Conservation (phyloP, 2,888 invertebrate species). For the Ophion slaviceki region DNA sequence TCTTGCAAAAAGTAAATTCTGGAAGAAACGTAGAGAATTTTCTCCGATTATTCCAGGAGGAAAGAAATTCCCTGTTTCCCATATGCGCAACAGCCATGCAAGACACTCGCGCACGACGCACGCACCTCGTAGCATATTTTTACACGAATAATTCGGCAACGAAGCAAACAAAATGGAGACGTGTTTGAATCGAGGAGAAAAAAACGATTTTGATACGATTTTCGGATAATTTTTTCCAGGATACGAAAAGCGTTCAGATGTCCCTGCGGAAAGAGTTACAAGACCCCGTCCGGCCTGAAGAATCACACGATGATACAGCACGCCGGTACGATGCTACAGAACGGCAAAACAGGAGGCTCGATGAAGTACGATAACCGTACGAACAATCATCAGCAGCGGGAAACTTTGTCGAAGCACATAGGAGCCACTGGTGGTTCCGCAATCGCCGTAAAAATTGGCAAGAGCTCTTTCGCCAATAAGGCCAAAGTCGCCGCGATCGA, state of each 20-base stretch:
- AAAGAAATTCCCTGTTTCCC: too few species aligned
- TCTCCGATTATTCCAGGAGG: too few species aligned
- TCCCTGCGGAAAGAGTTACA: slow-evolving; percentile 94
- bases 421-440: slow-evolving; percentile 34
- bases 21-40: too few species aligned
- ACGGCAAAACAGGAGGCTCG: slow-evolving; percentile 48
- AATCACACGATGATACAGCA: slow-evolving; percentile 87
- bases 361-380: slow-evolving; percentile 46
- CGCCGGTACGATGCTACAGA: slow-evolving; percentile 71
- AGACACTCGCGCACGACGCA: too few species aligned
- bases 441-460: slow-evolving; percentile 61
- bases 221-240: slow-evolving; percentile 82
- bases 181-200: not conserved
- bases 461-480: slow-evolving; percentile 54
- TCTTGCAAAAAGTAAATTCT: too few species aligned
- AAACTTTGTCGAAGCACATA: slow-evolving; percentile 55
- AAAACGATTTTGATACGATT: not conserved
- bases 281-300: slow-evolving; percentile 91
- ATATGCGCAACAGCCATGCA: too few species aligned
- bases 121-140: too few species aligned
- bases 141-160: not conserved
- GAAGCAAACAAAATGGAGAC: too few species aligned
- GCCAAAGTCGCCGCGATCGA: slow-evolving; percentile 76
- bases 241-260: slow-evolving; percentile 92
- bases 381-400: slow-evolving; percentile 38